Percentiles rank a stretch among this genome's conserved stretches.
phyloP scores from a whole-genome alignment of 2,113 vertebrate genomes.

The Aix galericulata region DNA sequence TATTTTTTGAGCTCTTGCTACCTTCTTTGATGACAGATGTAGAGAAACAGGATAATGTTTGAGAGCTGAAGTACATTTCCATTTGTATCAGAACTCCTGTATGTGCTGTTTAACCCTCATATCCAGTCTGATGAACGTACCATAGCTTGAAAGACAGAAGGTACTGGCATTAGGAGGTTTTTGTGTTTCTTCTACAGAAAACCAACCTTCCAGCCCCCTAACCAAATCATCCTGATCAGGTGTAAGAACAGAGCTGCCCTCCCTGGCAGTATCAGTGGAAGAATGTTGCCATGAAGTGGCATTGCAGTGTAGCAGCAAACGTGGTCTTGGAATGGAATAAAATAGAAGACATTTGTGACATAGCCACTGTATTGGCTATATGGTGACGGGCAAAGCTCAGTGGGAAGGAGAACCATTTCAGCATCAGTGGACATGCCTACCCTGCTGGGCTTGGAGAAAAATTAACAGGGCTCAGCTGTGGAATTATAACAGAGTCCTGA shows the following conservation, averaged over 20 bases:
- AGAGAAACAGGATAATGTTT: constrained; percentile 6
- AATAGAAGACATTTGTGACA: constrained; percentile 52
- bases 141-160: not conserved
- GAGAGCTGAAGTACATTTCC: not conserved
- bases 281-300: not conserved
- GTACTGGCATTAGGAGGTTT: not conserved
- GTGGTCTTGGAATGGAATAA: constrained; percentile 21
- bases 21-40: not conserved
- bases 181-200: not conserved
- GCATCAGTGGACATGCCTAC: constrained; percentile 13
- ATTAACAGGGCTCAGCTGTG: constrained; percentile 67
- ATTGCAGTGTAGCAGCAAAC: constrained; percentile 45
- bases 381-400: constrained; percentile 50
- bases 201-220: not conserved
- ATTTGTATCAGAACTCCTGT: not conserved
- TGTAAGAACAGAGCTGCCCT: not conserved
- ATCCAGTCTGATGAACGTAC: not conserved
- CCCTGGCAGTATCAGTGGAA: not conserved
- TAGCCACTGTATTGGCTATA: constrained; percentile 39
- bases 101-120: constrained; percentile 36
- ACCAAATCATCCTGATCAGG: not conserved
- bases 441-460: constrained; percentile 60
- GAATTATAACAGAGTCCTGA: not conserved
- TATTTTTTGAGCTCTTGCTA: not conserved
- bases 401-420: constrained; percentile 46